Base-by-base conservation (phyloP, 92 coral and sea anemone species). In the Epizoanthus ramosus region DNA sequence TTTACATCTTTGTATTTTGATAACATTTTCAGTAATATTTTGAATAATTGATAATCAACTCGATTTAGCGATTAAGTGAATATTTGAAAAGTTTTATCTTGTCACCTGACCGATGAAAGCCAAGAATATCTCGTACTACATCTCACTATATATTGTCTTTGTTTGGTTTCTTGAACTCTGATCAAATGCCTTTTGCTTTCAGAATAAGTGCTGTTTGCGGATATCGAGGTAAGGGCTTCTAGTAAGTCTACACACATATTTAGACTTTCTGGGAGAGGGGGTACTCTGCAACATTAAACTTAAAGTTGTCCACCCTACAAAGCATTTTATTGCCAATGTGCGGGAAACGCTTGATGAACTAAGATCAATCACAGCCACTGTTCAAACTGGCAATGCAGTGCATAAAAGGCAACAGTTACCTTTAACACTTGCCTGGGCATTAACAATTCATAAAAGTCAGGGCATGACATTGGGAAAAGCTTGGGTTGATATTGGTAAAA, bases 391-490 rank as follows among this genome's bases (percentile, higher is more conserved):
- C 74, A 82, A 73, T 85, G 64, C 21, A 19, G 33, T 85, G 22
- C 90, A 80, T 82, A 90, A 91, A 85, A 84, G 94, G 74, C 93
- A 90, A 76, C 94, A 91, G 76, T 74, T 91, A 25, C 87, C 94
- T 71, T 72, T 90, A 64, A 90, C 74, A 45, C 85, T 90, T 19
- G 89, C 89, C 25, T 87, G 87, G 87, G 86, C 85, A 83, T 72
- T 84, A 53, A 88, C 88, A 37, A 87, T 87, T 54, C 87, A 87
- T 59, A 87, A 87, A 79, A 79, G 85, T 71, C 83, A 87, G 72
- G 90, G 92, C 39, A 74, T 87, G 64, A 87, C 94, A 33, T 68
- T 91, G 73, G 82, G 74, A 3, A 91, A 83, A 77, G 88, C 90
- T 45, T 91, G 90, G 94, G 68, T 81, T 85, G 88, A 80, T 70